Evolutionary conservation across 2,113 vertebrate species (phyloP), one percentile per base, ranked within the genome.

Genomic region (Turdus rufiventris): DNA sequence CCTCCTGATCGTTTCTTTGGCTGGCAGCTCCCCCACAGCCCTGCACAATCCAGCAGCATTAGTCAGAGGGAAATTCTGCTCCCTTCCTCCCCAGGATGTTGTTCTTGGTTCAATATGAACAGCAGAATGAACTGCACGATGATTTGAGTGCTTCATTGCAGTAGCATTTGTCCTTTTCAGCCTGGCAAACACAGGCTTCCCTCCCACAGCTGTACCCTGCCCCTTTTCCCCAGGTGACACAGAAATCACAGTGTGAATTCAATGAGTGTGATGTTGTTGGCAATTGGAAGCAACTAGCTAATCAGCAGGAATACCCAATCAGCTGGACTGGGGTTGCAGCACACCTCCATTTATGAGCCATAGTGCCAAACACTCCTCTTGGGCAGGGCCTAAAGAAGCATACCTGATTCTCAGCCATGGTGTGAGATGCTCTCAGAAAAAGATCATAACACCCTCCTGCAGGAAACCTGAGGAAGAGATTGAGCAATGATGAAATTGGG

Each of bases 61-160:
- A 93, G 71, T 89, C 93, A 96, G 83, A 92, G 25, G 50, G 72
- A 95, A 79, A 77, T 88, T 88, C 82, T 91, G 85, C 75, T 91
- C 75, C 72, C 25, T 83, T 93, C 68, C 60, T 94, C 47, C 21
- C 61, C 12, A 88, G 74, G 58, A 85, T 76, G 87, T 43, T 96
- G 75, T 81, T 94, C 58, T 83, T 28, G 28, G 31, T 82, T 94
- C 81, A 76, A 8, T n/a, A 80, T 9, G 74, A 94, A 88, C 88
- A 90, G 82, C 78, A 93, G 58, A 88, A 60, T 8, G 38, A 91
- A 70, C 71, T 77, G 63, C 3, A 1, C 3, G 34, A 85, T 34
- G 24, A 56, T 72, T 19, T 10, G 62, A 89, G 58, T 16, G 29
- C 51, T 63, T 72, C 3, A 2, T 3, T 34, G 61, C 34, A 62